Base-by-base conservation (phyloP, 92 coral and sea anemone genomes). In the Scolanthus callimorphus region DNA sequence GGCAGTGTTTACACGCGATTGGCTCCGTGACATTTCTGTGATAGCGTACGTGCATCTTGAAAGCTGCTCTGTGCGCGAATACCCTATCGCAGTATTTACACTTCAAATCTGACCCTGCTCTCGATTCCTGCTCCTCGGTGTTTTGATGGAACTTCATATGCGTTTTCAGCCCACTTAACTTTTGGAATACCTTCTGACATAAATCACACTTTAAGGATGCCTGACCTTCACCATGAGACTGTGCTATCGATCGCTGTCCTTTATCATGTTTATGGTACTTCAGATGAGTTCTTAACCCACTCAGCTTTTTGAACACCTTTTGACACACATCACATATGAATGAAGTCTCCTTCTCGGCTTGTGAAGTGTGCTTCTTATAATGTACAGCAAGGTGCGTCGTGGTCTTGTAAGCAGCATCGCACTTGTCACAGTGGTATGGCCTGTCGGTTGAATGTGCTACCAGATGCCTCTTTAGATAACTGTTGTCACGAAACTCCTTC, bases 1-100 rank as follows among this genome's bases (percentile, higher is more conserved):
- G 53, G 39, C 73, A 66, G 19, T 29, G 26, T 23, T 45, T 12
- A 22, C 73, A 66, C 8, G 28, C 9, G 28, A 66, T 9, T 12
- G 73, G 60, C 39, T 51, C 60, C 12, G 63, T 28, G 49, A 53
- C 54, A 25, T 66, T 34, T 6, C 8, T 53, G 12, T 66, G 73
- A 29, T 34, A 66, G 1, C 52, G 51, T 1, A 54, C 10, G 59
- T 66, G 73, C 2, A 10, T 26, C 27, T 66, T 39, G 19, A 51
- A 66, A 53, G 61, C 41, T 0, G 38, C 17, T 4, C 25, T 8
- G 2, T 2, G 51, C 2, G 13, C 4, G 47, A 66, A 66, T 11
- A n/a, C 63, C 17, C 39, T 51, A 3, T 64, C 60, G 25, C 71
- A 64, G 17, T 64, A 59, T 0, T 64, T 59, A 38, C 71, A 64